Evolutionary conservation across 2,797 vertebrate species (phyloP).

Genomic region (Xiphorhynchus erythropygius): DNA sequence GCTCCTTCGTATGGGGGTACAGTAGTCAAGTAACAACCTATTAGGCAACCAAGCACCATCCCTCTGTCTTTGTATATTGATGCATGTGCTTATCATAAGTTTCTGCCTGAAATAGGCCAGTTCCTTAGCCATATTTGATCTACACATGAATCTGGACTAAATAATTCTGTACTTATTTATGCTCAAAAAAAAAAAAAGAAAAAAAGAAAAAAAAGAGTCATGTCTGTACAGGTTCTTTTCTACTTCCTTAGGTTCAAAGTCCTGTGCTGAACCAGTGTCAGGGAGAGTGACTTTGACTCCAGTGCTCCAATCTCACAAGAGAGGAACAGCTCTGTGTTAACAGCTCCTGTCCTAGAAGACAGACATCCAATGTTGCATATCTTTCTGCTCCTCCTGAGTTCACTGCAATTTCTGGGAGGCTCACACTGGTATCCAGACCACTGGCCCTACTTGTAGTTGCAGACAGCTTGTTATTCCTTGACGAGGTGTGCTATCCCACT

Average conservation of each 20-base stretch:
- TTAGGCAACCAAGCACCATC: neutral
- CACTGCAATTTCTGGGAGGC: slow-evolving; percentile 9
- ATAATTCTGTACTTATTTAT: neutral
- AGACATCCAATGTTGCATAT: neutral
- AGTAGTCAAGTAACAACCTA: neutral
- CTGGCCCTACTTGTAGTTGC: neutral
- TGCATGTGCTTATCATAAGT: neutral
- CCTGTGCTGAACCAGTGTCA: neutral
- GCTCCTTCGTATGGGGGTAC: neutral
- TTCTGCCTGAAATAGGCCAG: neutral
- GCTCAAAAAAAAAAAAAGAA: neutral
- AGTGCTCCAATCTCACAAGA: neutral
- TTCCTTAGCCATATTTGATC: neutral
- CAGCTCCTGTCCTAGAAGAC: neutral
- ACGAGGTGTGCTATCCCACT: neutral
- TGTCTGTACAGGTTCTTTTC: neutral
- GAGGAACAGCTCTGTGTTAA: neutral
- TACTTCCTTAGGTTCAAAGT: neutral
- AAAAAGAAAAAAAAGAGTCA: neutral
- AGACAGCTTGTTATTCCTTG: slow-evolving; percentile 31
- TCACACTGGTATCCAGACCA: neutral
- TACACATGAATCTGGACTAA: neutral
- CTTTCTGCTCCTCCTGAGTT: neutral
- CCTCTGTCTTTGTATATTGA: neutral
- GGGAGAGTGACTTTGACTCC: neutral